Base-by-base conservation (phyloP, 2,888 invertebrate species). In the Stenchaetothrips biformis region DNA sequence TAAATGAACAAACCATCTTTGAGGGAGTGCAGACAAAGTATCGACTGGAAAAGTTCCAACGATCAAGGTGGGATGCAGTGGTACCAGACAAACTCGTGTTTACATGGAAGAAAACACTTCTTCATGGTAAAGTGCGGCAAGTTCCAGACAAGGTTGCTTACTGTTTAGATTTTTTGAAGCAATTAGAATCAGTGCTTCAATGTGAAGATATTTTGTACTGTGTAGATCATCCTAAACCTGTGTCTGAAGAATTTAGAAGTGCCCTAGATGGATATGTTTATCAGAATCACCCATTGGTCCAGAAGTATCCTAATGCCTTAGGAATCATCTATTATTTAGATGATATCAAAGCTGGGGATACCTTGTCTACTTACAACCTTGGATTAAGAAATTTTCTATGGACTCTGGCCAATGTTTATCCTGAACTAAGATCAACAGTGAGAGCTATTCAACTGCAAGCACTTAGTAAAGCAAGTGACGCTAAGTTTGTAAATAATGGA, bases 381-480 rank as follows among this genome's bases (percentile, higher is more conserved):
- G 62, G 62, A 62, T n/a, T 62, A n/a, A 62, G 62, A 11, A 62
- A 62, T n/a, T 62, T 62, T 62, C n/a, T 62, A n/a, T 62, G 62
- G 62, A 18, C 62, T n/a, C n/a, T 62, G n/a, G 62, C 62, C 16
- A 62, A 62, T n/a, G n/a, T 62, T n/a, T 62, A 62, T 62, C 62
- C 62, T 18, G 62, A 62, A n/a, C 62, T 62, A 16, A 16, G 62
- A 62, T 62, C 62, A 16, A n/a, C 62, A 2, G n/a, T n/a, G 62
- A 16, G n/a, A 62, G 62, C 62, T 62, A 62, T 62, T n/a, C 16
- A 62, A 7, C 62, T 62, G 6, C n/a, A 18, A n/a, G 62, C 62
- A n/a, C 16, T 62, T n/a, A n/a, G 7, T 7, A 62, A 62, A 62
- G 62, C 62, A 62, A 62, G 62, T 62, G 62, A 16, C n/a, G 62